phyloP scores from a whole-genome alignment of 2,113 vertebrate genomes.

The Melanotaenia duboulayi region DNA sequence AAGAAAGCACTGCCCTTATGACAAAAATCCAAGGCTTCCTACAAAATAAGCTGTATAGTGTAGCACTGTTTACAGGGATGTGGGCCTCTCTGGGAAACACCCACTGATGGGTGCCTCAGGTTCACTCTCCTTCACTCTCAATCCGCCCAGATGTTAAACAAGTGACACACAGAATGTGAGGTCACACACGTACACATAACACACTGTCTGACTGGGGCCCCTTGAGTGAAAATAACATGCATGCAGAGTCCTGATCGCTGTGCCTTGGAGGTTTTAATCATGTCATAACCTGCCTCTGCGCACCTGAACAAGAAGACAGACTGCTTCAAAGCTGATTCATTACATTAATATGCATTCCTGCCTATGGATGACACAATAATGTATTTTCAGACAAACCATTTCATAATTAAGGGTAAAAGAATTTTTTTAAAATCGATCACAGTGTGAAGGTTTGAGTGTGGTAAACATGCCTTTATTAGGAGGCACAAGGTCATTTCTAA shows the following conservation, averaged over 20 bases:
- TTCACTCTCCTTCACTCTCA: conserved; percentile 53
- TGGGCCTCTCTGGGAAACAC: conserved; percentile 25
- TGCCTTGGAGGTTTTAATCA: conserved; percentile 34
- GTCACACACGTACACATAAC: conserved; percentile 57
- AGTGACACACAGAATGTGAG: conserved; percentile 53
- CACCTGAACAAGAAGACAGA: conserved; percentile 29
- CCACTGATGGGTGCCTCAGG: conserved; percentile 35
- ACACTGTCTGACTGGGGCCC: conserved; percentile 39
- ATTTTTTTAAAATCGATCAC: not conserved
- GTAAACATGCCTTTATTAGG: conserved; percentile 9
- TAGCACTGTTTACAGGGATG: not conserved
- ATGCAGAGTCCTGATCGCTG: conserved; percentile 49
- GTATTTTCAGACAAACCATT: not conserved
- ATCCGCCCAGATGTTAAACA: conserved; percentile 52
- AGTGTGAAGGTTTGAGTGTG: not conserved
- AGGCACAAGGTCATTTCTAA: conserved; percentile 49
- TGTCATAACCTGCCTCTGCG: conserved; percentile 67
- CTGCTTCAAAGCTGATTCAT: conserved; percentile 4
- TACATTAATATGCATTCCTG: conserved; percentile 17
- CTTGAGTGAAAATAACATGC: conserved; percentile 50
- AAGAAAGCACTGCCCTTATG: not conserved
- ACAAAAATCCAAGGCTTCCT: not conserved
- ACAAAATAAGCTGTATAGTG: not conserved
- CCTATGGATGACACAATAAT: not conserved
- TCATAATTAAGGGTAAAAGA: not conserved